Percentiles rank a stretch among this genome's conserved stretches.
Evolutionary conservation across 1,140 invertebrate species (phyloP).

Genomic region (Asobara japonica): DNA sequence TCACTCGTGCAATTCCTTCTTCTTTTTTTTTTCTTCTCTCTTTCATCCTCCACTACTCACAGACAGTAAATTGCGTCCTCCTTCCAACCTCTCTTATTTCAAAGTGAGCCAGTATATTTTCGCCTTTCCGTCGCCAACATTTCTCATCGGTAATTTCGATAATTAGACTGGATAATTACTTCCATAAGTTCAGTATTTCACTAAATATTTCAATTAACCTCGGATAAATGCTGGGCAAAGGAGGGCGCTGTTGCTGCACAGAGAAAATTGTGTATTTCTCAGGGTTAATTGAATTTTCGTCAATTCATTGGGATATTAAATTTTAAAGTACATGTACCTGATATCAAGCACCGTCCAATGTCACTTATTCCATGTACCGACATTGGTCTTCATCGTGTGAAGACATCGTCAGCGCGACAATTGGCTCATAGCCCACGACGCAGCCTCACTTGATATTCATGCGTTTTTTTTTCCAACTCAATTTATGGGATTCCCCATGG

Average conservation of each 20-base stretch:
- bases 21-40: background rate
- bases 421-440: too few relatives aligned
- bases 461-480: too few relatives aligned
- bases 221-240: background rate
- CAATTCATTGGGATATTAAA: background rate
- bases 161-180: background rate
- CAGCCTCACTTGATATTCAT: too few relatives aligned
- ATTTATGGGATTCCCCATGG: too few relatives aligned
- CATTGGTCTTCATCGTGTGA: too few relatives aligned
- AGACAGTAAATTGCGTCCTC: background rate
- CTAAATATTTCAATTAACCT: background rate
- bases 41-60: background rate
- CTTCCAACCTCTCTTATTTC: too few relatives aligned
- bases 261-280: background rate
- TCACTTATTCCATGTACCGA: too few relatives aligned
- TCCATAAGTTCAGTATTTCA: background rate
- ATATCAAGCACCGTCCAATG: background rate
- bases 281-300: background rate
- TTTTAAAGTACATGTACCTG: background rate
- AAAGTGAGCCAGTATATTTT: too few relatives aligned
- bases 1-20: background rate
- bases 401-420: too few relatives aligned
- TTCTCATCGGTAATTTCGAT: too few relatives aligned
- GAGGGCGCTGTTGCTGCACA: background rate
- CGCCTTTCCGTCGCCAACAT: too few relatives aligned